Evolutionary conservation across 2,888 invertebrate species (phyloP).

Genomic region (Chesias legatella): DNA sequence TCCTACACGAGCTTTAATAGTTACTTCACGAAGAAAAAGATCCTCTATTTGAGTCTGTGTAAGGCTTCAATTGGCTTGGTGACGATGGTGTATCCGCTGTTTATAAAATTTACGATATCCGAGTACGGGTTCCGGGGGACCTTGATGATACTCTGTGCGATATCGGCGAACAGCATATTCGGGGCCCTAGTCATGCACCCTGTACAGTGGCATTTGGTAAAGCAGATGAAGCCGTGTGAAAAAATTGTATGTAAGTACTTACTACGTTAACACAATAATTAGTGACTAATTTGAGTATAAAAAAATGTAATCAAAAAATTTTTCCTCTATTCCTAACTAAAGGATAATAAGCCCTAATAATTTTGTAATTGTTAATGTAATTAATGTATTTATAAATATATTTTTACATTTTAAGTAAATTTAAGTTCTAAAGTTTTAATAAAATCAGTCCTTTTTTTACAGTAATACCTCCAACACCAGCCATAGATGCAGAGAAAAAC

Average conservation of each 20-base stretch:
- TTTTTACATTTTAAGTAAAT: too few species aligned
- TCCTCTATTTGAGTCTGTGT: constrained; percentile 85
- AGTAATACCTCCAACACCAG: constrained; percentile 75
- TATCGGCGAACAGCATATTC: constrained; percentile 84
- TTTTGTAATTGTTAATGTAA: too few species aligned
- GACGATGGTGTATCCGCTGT: constrained; percentile 84
- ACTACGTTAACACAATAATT: not conserved
- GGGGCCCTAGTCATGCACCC: constrained; percentile 87
- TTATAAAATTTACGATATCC: constrained; percentile 82
- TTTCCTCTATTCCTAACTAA: too few species aligned
- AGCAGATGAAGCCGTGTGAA: constrained; percentile 59
- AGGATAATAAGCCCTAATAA: too few species aligned
- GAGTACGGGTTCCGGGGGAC: constrained; percentile 86
- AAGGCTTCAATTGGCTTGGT: constrained; percentile 85
- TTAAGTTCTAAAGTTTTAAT: too few species aligned
- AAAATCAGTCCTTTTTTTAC: constrained; percentile 28
- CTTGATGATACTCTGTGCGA: constrained; percentile 83
- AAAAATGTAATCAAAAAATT: too few species aligned
- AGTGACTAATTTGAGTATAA: not conserved
- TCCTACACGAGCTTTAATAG: constrained; percentile 87
- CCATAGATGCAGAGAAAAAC: constrained; percentile 48
- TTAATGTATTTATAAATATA: too few species aligned
- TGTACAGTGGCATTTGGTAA: constrained; percentile 85
- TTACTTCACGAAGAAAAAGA: constrained; percentile 85
- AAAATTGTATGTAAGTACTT: constrained; percentile 66